phyloP scores from a whole-genome alignment of 2,888 invertebrate genomes.

The Junonia oenone region DNA sequence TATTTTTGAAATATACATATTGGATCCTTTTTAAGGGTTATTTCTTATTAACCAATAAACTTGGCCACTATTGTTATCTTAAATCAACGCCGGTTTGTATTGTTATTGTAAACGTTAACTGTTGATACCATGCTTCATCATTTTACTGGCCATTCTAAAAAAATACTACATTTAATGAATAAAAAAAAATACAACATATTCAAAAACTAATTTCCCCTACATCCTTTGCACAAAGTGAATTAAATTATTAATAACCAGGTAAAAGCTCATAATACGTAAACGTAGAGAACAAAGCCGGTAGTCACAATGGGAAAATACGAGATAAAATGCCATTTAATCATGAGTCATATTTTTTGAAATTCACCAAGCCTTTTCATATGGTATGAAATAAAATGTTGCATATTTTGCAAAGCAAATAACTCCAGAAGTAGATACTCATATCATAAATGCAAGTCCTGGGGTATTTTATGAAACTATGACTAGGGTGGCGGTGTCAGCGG shows the following conservation, averaged over 20 bases:
- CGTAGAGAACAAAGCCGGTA: constrained; percentile 4
- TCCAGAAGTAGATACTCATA: constrained; percentile 12
- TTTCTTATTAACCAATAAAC: no score
- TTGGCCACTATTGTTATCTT: no score
- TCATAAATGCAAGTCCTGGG: constrained; percentile 8
- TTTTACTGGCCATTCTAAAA: no score
- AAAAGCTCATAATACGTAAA: constrained; percentile 9
- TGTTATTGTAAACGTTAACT: no score
- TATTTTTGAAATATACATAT: no score
- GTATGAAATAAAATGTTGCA: constrained; percentile 22
- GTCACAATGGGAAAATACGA: not conserved
- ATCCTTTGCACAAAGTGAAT: not conserved
- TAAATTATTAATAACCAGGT: not conserved
- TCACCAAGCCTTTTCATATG: constrained; percentile 11
- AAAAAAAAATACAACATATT: no score
- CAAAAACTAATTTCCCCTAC: not conserved
- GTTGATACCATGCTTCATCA: no score
- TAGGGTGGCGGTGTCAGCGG: not conserved
- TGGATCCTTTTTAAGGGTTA: no score
- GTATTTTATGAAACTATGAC: constrained; percentile 9
- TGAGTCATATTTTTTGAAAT: constrained; percentile 14
- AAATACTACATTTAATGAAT: no score
- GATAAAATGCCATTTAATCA: not conserved
- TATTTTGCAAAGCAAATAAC: constrained; percentile 26
- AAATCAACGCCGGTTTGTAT: no score